Conservation (phyloP, 2,888 invertebrate species). For the Xestoiulus laeticollis region DNA sequence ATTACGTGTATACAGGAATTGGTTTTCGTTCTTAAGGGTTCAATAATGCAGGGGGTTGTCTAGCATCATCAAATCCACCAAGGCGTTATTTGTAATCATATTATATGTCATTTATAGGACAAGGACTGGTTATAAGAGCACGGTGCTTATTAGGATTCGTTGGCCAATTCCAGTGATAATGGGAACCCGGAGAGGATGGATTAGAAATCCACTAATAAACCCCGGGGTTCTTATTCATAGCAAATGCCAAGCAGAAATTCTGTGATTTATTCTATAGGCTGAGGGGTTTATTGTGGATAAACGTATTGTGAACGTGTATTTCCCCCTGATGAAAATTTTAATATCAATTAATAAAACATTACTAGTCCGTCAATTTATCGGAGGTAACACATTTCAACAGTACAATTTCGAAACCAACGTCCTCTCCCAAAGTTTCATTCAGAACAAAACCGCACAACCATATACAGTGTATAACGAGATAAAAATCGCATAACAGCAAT, state of each 20-base stretch:
- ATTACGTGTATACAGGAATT: too few relatives aligned
- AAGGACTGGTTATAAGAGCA: neutral
- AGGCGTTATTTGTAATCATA: too few relatives aligned
- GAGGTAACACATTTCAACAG: neutral
- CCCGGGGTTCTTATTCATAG: neutral
- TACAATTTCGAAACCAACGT: neutral
- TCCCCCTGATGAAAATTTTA: neutral
- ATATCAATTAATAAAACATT: neutral
- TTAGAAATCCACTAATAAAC: neutral
- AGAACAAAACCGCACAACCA: neutral
- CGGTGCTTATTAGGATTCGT: neutral
- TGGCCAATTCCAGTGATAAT: too few relatives aligned
- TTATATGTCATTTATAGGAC: neutral
- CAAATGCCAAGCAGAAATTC: too few relatives aligned
- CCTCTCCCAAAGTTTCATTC: too few relatives aligned
- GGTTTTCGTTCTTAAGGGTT: too few relatives aligned
- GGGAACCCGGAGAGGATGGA: neutral
- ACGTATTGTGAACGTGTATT: neutral
- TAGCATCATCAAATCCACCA: too few relatives aligned
- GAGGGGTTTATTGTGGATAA: too few relatives aligned
- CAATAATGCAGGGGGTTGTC: too few relatives aligned
- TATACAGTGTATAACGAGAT: neutral
- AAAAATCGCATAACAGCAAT: conserved; percentile 12
- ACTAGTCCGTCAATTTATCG: neutral
- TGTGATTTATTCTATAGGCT: too few relatives aligned